A percentile compares a stretch with the other conserved stretches of the same genome.
These are phyloP conservation scores for Artemia franciscana DNA, from an alignment of 1,140 invertebrate genomes.

Conservation along the genomic window DNA sequence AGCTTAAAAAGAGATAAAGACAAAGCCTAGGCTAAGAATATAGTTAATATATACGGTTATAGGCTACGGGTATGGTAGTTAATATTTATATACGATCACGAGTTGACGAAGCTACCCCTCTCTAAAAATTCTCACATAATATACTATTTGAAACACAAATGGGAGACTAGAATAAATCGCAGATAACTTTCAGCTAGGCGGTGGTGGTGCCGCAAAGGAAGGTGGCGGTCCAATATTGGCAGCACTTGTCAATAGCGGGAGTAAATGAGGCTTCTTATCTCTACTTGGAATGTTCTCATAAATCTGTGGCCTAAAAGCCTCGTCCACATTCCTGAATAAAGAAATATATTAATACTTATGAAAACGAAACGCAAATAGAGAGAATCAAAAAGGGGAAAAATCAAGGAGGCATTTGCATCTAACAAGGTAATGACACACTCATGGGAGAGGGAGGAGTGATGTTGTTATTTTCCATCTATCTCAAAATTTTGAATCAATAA, in stretches of 20 bases:
- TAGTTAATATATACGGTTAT: too few relatives aligned
- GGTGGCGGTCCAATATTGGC: slow-evolving; percentile 19
- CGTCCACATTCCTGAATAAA: slow-evolving; percentile 16
- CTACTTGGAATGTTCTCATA: slow-evolving; percentile 23
- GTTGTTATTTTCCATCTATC: too few relatives aligned
- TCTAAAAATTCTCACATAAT: too few relatives aligned
- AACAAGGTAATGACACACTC: not conserved
- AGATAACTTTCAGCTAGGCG: slow-evolving; percentile 14
- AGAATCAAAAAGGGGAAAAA: not conserved
- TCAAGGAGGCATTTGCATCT: too few relatives aligned
- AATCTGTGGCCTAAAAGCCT: slow-evolving; percentile 20
- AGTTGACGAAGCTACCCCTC: too few relatives aligned
- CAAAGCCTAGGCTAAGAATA: too few relatives aligned
- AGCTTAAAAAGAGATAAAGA: too few relatives aligned
- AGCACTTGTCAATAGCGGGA: slow-evolving; percentile 9
- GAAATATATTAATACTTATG: not conserved
- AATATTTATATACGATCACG: too few relatives aligned
- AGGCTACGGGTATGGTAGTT: too few relatives aligned
- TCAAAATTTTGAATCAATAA: too few relatives aligned
- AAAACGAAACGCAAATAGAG: slow-evolving; percentile 3
- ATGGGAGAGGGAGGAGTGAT: too few relatives aligned
- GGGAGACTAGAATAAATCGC: not conserved
- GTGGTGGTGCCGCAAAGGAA: slow-evolving; percentile 17
- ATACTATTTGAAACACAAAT: not conserved
- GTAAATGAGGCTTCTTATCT: slow-evolving; percentile 14